These are phyloP conservation scores for Mungos mungo DNA, from an alignment of 2,113 vertebrate genomes.

Conservation along the genomic window DNA sequence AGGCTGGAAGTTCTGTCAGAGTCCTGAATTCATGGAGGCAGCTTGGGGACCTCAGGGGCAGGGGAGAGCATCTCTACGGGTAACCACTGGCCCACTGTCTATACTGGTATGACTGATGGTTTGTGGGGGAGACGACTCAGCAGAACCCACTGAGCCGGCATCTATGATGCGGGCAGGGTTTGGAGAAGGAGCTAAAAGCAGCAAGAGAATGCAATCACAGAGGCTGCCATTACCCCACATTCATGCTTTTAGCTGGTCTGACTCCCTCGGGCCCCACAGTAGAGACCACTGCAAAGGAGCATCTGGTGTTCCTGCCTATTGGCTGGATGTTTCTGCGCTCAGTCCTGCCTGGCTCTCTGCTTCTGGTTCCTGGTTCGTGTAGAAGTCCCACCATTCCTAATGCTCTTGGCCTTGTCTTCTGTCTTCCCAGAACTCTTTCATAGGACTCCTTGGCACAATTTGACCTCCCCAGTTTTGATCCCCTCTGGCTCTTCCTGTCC, in stretches of 20 bases:
- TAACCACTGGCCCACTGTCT: neutral
- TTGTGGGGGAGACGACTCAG: neutral
- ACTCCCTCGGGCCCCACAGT: fast-evolving
- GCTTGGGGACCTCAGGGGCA: neutral
- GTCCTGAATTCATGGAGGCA: neutral
- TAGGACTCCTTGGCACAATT: neutral
- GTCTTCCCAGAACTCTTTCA: neutral
- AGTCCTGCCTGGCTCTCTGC: neutral
- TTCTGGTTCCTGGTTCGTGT: fast-evolving
- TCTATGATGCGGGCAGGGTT: neutral
- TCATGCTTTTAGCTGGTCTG: neutral
- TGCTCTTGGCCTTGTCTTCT: neutral
- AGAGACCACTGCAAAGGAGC: fast-evolving
- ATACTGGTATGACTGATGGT: neutral
- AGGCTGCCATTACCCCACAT: neutral
- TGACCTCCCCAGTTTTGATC: neutral
- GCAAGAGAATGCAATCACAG: neutral
- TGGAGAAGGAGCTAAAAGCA: neutral
- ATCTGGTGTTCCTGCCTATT: neutral
- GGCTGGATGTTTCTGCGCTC: neutral
- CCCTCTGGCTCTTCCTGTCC: too few species aligned
- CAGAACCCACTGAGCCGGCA: too few species aligned
- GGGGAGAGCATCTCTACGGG: too few species aligned
- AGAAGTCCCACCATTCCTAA: too few species aligned
- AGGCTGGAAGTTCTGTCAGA: neutral